phyloP scores from a whole-genome alignment of 2,797 vertebrate genomes.

The Pangasius mekongensis region DNA sequence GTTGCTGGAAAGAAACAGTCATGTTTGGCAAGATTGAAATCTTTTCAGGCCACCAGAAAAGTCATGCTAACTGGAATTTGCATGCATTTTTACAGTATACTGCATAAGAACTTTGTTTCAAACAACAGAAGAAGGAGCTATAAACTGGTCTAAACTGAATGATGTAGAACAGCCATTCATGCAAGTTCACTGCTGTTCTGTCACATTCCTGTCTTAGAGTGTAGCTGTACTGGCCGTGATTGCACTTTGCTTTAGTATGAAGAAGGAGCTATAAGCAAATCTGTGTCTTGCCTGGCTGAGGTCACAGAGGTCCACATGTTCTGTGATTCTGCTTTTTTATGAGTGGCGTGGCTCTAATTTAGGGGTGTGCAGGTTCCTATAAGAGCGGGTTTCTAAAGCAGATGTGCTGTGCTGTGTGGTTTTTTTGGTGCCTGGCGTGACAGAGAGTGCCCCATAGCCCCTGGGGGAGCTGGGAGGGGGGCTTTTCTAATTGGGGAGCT shows the following conservation, averaged over 20 bases:
- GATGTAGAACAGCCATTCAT: background rate
- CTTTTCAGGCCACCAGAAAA: conserved; percentile 1
- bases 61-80: conserved; percentile 20
- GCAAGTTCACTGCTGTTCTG: background rate
- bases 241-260: conserved; percentile 25
- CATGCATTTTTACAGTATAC: background rate
- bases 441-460: conserved; percentile 39
- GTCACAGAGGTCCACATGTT: conserved; percentile 42
- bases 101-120: background rate
- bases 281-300: conserved; percentile 58
- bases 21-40: conserved; percentile 23
- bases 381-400: conserved; percentile 69
- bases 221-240: conserved; percentile 4
- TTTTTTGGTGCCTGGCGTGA: conserved; percentile 52
- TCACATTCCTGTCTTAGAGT: conserved; percentile 24
- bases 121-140: background rate
- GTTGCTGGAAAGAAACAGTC: conserved; percentile 29
- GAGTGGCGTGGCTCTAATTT: conserved; percentile 75
- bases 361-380: conserved; percentile 70
- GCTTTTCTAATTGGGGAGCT: conserved; percentile 71
- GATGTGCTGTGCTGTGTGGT: conserved; percentile 67
- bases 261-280: conserved; percentile 61
- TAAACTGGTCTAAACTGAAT: conserved; percentile 11
- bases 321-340: conserved; percentile 65
- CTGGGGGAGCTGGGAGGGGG: conserved; percentile 45